These are phyloP conservation scores for Aphodius sticticus DNA, from an alignment of 2,888 invertebrate species.

Conservation along the genomic window DNA sequence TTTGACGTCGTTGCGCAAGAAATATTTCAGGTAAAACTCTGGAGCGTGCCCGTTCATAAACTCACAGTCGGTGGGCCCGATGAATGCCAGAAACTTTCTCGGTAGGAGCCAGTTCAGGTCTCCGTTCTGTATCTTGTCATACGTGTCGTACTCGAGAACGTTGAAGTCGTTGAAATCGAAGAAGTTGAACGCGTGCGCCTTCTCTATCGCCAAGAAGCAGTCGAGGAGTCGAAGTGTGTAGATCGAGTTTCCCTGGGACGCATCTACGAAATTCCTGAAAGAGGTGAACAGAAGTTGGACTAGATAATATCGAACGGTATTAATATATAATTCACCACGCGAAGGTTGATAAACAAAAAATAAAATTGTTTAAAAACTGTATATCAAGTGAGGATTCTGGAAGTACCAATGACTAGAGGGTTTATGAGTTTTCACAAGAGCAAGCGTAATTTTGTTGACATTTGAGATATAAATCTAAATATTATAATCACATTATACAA, in stretches of 20 bases:
- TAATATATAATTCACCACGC: background rate
- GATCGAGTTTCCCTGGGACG: slow-evolving; percentile 77
- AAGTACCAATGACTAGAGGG: background rate
- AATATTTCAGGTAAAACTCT: slow-evolving; percentile 87
- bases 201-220: slow-evolving; percentile 71
- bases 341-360: too few species aligned
- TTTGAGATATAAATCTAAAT: too few species aligned
- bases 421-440: too few species aligned
- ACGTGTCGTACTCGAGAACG: slow-evolving; percentile 81
- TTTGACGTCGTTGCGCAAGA: slow-evolving; percentile 79
- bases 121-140: slow-evolving; percentile 84
- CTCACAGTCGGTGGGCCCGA: slow-evolving; percentile 73
- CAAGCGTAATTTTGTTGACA: too few species aligned
- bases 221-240: slow-evolving; percentile 77
- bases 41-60: slow-evolving; percentile 67
- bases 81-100: slow-evolving; percentile 84
- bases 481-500: too few species aligned
- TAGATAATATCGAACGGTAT: background rate
- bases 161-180: slow-evolving; percentile 86
- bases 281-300: slow-evolving; percentile 7
- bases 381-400: background rate
- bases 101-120: slow-evolving; percentile 92
- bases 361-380: too few species aligned
- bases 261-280: slow-evolving; percentile 75
- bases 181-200: slow-evolving; percentile 77